Conservation (phyloP, 1,140 invertebrate genomes). For the silkworm (Bombyx mori) region DNA sequence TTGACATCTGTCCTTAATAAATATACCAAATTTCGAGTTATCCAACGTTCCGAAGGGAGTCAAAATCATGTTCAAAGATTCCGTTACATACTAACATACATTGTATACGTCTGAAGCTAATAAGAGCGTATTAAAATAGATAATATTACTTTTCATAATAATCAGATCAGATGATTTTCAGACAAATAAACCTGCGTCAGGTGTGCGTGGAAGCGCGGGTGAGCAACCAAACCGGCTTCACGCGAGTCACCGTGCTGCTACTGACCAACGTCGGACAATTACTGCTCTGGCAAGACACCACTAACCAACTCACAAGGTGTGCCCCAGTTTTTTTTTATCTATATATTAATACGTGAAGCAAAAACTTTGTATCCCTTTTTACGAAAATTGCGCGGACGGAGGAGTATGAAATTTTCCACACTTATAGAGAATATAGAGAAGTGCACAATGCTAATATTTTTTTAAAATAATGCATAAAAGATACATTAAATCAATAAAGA, state of each 20-base stretch:
- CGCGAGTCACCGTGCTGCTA: slow-evolving; percentile 70
- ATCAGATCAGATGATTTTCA: slow-evolving; percentile 12
- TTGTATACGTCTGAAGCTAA: background rate
- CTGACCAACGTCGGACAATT: slow-evolving; percentile 75
- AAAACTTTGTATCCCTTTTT: too few species aligned
- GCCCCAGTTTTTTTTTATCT: background rate
- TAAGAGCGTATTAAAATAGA: background rate
- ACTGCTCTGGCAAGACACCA: slow-evolving; percentile 77
- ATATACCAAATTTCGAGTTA: too few species aligned
- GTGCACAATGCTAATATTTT: too few species aligned
- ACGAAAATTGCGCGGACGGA: too few species aligned
- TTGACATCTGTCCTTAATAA: too few species aligned
- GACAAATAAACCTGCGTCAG: slow-evolving; percentile 53
- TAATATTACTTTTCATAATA: background rate
- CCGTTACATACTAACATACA: background rate
- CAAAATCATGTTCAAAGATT: too few species aligned
- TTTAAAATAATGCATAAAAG: too few species aligned
- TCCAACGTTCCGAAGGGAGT: too few species aligned
- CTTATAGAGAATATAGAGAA: too few species aligned
- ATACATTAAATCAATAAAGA: too few species aligned
- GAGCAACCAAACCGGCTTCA: slow-evolving; percentile 40
- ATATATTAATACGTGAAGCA: too few species aligned
- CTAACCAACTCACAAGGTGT: slow-evolving; percentile 72
- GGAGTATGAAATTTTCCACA: too few species aligned
- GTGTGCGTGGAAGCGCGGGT: slow-evolving; percentile 55